A percentile compares a stretch with the other conserved stretches of the same genome.
These are phyloP conservation scores for Rhinoraja longicauda DNA, from an alignment of 2,797 vertebrate species.

Conservation along the genomic window DNA sequence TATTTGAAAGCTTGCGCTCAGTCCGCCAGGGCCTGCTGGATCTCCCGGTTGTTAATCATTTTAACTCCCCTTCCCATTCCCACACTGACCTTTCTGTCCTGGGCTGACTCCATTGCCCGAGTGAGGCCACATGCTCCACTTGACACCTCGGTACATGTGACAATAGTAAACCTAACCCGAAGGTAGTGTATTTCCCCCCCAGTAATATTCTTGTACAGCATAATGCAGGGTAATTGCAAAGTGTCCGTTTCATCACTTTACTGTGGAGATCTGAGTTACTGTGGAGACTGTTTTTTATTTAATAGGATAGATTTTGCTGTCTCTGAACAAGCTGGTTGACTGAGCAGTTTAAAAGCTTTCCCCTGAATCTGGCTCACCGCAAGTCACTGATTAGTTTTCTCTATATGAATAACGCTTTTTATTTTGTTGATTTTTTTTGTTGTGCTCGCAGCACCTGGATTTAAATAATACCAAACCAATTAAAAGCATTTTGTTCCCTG, in stretches of 20 bases:
- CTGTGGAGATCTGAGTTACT: neutral
- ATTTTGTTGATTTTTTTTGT: neutral
- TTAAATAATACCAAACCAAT: neutral
- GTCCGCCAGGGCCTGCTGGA: too few relatives aligned
- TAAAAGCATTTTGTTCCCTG: neutral
- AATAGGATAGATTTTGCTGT: constrained; percentile 6
- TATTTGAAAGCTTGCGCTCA: too few relatives aligned
- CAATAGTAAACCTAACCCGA: too few relatives aligned
- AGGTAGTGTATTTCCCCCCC: neutral
- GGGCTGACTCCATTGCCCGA: too few relatives aligned
- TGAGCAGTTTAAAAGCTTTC: constrained; percentile 8
- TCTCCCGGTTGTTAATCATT: too few relatives aligned
- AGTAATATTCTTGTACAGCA: neutral
- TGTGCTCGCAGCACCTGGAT: neutral
- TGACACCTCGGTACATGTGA: too few relatives aligned
- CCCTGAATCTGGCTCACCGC: neutral
- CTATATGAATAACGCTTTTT: neutral
- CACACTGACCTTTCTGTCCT: too few relatives aligned
- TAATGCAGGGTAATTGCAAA: neutral
- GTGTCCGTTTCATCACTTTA: neutral
- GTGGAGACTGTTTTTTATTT: neutral
- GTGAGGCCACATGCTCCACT: too few relatives aligned
- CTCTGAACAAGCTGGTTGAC: neutral
- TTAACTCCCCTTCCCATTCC: too few relatives aligned
- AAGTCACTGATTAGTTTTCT: neutral